Conservation (phyloP, 1,140 invertebrate genomes). For the Nephotettix cincticeps region DNA sequence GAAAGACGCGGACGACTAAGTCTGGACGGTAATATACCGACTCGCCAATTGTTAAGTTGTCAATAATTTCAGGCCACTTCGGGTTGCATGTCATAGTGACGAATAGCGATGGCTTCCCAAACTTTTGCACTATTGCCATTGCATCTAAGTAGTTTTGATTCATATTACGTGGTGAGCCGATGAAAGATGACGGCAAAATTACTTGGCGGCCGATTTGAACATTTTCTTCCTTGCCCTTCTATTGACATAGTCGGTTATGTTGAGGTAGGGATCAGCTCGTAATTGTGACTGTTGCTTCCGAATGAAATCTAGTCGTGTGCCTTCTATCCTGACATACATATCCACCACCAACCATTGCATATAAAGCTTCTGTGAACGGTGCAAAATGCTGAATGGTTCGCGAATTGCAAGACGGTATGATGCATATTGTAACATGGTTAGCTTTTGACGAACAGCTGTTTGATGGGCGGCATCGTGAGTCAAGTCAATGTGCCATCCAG, state of each 20-base stretch:
- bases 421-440: no score
- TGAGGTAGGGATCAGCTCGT: neutral
- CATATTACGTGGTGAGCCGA: no score
- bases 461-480: no score
- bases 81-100: no score
- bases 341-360: no score
- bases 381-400: no score
- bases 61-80: neutral
- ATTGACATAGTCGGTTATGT: neutral
- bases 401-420: no score
- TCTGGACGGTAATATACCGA: neutral
- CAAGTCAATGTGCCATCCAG: no score
- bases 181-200: neutral
- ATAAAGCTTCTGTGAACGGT: no score
- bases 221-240: neutral
- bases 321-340: neutral
- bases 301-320: neutral
- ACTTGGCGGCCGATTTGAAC: neutral
- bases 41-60: neutral
- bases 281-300: neutral
- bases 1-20: neutral
- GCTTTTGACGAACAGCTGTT: no score
- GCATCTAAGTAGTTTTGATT: neutral
- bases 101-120: no score
- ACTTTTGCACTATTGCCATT: neutral